These are phyloP conservation scores for Teleopsis dalmanni DNA, from an alignment of 1,140 invertebrate species.

Conservation along the genomic window DNA sequence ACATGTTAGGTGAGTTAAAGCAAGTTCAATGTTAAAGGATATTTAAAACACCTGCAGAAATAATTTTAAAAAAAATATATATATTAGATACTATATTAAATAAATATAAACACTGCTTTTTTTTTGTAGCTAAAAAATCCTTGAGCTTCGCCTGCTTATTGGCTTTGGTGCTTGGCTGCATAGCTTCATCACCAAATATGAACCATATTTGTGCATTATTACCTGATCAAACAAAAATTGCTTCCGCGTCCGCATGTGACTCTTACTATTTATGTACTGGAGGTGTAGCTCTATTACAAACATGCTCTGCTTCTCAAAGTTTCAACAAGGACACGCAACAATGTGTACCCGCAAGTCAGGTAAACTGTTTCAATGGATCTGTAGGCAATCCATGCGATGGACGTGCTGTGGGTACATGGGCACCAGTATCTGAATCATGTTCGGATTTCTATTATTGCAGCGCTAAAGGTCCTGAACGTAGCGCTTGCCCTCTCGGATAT, in stretches of 20 bases:
- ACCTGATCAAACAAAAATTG: slow-evolving; percentile 12
- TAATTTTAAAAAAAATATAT: too few species aligned
- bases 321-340: slow-evolving; percentile 10
- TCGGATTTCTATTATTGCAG: slow-evolving; percentile 21
- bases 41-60: too few species aligned
- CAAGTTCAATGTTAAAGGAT: too few species aligned
- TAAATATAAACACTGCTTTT: too few species aligned
- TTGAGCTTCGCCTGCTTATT: too few species aligned
- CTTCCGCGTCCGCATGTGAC: slow-evolving; percentile 16
- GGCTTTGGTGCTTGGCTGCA: neutral
- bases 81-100: too few species aligned
- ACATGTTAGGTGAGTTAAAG: too few species aligned
- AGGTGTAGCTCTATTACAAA: slow-evolving; percentile 7
- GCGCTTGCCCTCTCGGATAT: slow-evolving; percentile 17
- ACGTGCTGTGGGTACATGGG: slow-evolving; percentile 13
- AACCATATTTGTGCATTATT: slow-evolving; percentile 20
- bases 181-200: slow-evolving; percentile 11
- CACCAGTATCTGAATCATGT: slow-evolving; percentile 12
- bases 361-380: slow-evolving; percentile 11
- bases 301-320: slow-evolving; percentile 4
- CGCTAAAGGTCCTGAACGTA: slow-evolving; percentile 6
- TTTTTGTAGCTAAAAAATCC: too few species aligned
- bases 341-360: neutral
- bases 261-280: slow-evolving; percentile 19
- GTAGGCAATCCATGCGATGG: slow-evolving; percentile 15